phyloP scores from a whole-genome alignment of 2,888 invertebrate species.

The Caenorhabditis sp. region DNA sequence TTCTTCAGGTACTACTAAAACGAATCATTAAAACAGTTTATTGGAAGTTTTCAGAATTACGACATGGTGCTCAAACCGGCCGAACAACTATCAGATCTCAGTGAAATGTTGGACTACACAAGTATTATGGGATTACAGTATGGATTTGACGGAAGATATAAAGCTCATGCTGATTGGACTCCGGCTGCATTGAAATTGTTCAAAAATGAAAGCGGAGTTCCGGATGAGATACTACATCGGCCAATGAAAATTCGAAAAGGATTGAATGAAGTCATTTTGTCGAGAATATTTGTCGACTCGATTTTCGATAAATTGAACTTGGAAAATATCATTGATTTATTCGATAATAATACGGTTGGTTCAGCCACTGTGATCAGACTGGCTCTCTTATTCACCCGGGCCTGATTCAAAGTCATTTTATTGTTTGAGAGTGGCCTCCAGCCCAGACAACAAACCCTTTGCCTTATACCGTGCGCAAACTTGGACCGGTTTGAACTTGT shows the following conservation, averaged over 20 bases:
- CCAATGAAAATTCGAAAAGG: not conserved
- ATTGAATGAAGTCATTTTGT: not conserved
- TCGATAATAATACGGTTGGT: not conserved
- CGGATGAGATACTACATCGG: not conserved
- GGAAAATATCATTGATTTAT: not conserved
- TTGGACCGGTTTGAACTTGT: too few species aligned
- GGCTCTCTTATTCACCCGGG: too few species aligned
- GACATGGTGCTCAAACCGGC: not conserved
- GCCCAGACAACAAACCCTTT: too few species aligned
- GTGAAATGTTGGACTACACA: not conserved
- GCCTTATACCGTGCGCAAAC: too few species aligned
- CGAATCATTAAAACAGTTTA: too few species aligned
- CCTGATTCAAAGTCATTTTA: too few species aligned
- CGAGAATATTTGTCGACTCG: not conserved
- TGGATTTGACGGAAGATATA: not conserved
- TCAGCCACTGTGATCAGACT: too few species aligned
- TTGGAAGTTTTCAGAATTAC: not conserved
- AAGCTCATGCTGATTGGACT: not conserved
- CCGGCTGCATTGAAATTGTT: not conserved
- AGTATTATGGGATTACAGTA: not conserved
- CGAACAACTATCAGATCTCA: not conserved
- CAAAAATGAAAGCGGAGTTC: not conserved
- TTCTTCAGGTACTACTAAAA: constrained; percentile 17
- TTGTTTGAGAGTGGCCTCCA: too few species aligned
- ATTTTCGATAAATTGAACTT: constrained; percentile 7